Evolutionary conservation across 2,888 invertebrate species (phyloP), one percentile per base, ranked within the genome.

Genomic region (Coecobrya sp.): DNA sequence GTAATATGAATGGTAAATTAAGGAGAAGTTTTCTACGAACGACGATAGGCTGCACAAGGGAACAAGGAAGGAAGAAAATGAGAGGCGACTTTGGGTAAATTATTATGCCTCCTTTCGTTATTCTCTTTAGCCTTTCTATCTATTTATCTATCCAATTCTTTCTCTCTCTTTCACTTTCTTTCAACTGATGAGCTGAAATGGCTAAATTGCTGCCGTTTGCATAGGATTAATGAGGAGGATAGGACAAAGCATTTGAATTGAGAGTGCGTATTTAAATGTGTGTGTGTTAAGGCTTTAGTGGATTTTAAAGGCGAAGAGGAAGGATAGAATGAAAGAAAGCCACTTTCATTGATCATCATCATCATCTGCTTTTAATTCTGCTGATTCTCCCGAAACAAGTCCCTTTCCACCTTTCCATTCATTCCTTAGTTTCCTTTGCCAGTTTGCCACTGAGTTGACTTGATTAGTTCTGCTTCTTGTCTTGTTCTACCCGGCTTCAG

Each of bases 121-220:
- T 36, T 30, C 68, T 30, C 68, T 65, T 27, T 7, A 65, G 65
- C n/a, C 4, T 70, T 70, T 70, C 70, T 27, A 30, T 52, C 52
- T 79, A 19, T 22, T 19, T 13, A 79, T 52, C 8, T 45, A 45
- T 19, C 25, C 25, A 22, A 11, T 30, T 59, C 19, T 81, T 65
- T 70, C 49, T 42, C 85, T 88, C 22, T 25, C 55, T 81, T 59
- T 52, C 36, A 8, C 81, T 89, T 68, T 65, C 84, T 27, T 52
- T 73, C 86, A 59, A 52, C 84, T 86, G 91, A 91, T 91, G 87
- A 87, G 91, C 65, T 87, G n/a, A 86, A 91, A 81, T 86, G 86
- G 82, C 82, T 91, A 91, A 91, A 91, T 87, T 70, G 84, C 82
- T 68, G 55, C 55, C 68, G 87, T 91, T 91, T 87, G 91, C 91